Evolutionary conservation across 2,113 vertebrate genomes (phyloP).

Genomic region (Toxotes chatareus): DNA sequence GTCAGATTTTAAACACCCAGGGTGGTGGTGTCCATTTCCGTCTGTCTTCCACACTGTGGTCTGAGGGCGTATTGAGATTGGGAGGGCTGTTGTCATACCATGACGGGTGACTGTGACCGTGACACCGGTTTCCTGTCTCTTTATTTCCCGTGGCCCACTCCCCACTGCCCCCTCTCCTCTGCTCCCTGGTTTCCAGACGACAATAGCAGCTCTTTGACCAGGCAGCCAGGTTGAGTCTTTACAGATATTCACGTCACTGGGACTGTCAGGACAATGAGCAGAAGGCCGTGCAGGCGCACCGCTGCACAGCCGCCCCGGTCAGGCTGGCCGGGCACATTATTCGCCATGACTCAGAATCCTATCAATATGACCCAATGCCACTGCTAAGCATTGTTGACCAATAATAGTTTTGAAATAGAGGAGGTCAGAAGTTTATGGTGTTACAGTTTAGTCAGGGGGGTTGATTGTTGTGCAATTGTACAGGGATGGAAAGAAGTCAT

Average conservation of each 20-base stretch:
- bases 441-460: constrained; percentile 8
- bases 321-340: constrained; percentile 37
- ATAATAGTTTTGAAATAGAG: constrained; percentile 26
- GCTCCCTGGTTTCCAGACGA: constrained; percentile 59
- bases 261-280: constrained; percentile 68
- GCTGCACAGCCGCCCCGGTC: background rate
- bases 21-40: constrained; percentile 68
- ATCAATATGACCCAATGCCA: constrained; percentile 5
- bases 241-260: constrained; percentile 59
- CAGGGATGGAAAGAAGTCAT: background rate
- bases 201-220: constrained; percentile 58
- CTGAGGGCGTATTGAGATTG: constrained; percentile 44
- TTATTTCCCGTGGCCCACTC: constrained; percentile 55
- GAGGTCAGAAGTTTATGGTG: constrained; percentile 38
- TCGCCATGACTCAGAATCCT: constrained; percentile 39
- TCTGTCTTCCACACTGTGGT: constrained; percentile 61
- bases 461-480: constrained; percentile 17
- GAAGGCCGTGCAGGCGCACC: constrained; percentile 17
- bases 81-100: constrained; percentile 54
- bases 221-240: constrained; percentile 46
- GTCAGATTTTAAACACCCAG: constrained; percentile 64
- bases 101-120: constrained; percentile 74
- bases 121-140: constrained; percentile 78
- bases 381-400: constrained; percentile 39
- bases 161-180: background rate